phyloP scores from a whole-genome alignment of 2,888 invertebrate genomes.

The Epistrophe grossulariae region DNA sequence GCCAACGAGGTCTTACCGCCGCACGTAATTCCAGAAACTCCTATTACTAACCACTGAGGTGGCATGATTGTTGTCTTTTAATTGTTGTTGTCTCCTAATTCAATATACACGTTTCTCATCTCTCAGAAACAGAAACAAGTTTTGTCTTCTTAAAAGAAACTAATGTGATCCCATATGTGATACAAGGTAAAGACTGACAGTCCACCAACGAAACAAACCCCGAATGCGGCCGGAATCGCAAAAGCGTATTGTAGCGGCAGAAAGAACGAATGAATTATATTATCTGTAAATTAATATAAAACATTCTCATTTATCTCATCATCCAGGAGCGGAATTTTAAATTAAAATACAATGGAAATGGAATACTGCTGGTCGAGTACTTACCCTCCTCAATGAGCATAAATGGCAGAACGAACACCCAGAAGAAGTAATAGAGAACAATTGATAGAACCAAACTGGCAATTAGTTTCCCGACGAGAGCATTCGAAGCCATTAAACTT shows the following conservation, averaged over 20 bases:
- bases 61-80: conserved; percentile 80
- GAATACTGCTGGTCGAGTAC: conserved; percentile 56
- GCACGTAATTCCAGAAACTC: conserved; percentile 92
- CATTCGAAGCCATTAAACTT: conserved; percentile 85
- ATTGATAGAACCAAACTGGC: conserved; percentile 85
- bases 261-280: conserved; percentile 85
- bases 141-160: conserved; percentile 53
- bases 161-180: conserved; percentile 83
- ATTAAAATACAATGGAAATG: conserved; percentile 49
- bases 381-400: conserved; percentile 86
- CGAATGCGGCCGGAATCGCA: conserved; percentile 86
- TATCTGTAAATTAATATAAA: conserved; percentile 83
- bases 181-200: conserved; percentile 87
- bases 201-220: conserved; percentile 87
- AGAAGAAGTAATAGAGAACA: conserved; percentile 87
- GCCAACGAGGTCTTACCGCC: conserved; percentile 93
- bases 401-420: conserved; percentile 89
- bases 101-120: conserved; percentile 28
- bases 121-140: conserved; percentile 23
- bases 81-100: conserved; percentile 4
- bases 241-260: conserved; percentile 86
- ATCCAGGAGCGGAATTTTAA: conserved; percentile 20
- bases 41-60: conserved; percentile 87
- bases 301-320: conserved; percentile 53
- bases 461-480: conserved; percentile 86